Base-by-base conservation (phyloP, 2,113 vertebrate species). In the Muntiacus reevesi region DNA sequence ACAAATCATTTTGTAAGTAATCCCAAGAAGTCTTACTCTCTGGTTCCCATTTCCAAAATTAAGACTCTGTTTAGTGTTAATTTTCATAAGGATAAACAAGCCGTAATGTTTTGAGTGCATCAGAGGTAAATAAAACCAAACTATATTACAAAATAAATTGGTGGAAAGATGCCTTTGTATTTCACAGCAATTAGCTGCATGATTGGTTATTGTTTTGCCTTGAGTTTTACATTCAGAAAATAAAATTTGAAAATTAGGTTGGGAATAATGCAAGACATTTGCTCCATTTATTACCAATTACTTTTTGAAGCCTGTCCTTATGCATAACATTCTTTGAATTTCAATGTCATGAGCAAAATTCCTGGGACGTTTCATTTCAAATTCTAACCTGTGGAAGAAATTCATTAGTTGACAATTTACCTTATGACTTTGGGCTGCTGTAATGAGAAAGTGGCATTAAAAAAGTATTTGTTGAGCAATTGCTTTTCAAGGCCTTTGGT, bases 211-310 rank as follows among this genome's bases (percentile, higher is more conserved):
- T 98, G 98, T 97, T 98, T 97, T 97, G 97, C 95, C 95, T 98
- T 95, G 95, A 98, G 23, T 98, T 98, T 98, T 84, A 96, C 92
- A 96, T 28, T 96, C 96, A 19, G 92, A 96, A 95, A 96, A 97
- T 98, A 88, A 93, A 93, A 98, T 98, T 94, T 98, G 97, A 98
- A 98, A 98, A 98, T 96, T 97, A 98, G 97, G 92, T 94, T 98
- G 93, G 97, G 97, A 98, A 89, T 92, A 59, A 67, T 89, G 52
- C 82, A 96, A 95, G 50, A 47, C 92, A n/a, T 64, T 94, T 95
- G 94, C 50, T 55, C 4, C 87, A 87, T 96, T 97, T 86, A 95
- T 96, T 95, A 98, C 98, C 97, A 98, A 98, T 98, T 98, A 93
- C 96, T 98, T 98, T 90, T 84, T 43, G 88, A 96, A 97, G 82